These are phyloP conservation scores for Hafferia zeledoni DNA, from an alignment of 2,797 vertebrate species.

Conservation along the genomic window DNA sequence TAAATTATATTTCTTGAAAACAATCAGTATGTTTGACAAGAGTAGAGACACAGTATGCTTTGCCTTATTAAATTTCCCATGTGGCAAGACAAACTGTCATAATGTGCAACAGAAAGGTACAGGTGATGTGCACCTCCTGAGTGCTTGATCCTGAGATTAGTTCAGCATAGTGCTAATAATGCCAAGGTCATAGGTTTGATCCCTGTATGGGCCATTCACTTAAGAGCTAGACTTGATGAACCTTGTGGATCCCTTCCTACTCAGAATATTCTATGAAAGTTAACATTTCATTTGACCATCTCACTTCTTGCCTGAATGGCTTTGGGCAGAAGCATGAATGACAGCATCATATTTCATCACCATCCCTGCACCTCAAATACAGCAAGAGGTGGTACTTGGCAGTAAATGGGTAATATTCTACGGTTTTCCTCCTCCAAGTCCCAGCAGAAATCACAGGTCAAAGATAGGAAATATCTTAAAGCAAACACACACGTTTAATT, in stretches of 20 bases:
- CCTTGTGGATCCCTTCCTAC: neutral
- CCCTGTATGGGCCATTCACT: neutral
- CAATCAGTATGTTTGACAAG: neutral
- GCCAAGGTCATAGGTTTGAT: neutral
- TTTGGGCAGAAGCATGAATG: neutral
- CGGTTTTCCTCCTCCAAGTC: neutral
- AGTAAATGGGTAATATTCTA: neutral
- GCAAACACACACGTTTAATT: neutral
- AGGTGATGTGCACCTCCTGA: neutral
- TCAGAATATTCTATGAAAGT: neutral
- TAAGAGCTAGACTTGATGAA: neutral
- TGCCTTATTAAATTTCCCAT: neutral
- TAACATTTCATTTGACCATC: neutral
- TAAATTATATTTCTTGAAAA: neutral
- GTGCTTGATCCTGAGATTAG: neutral
- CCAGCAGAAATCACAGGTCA: neutral
- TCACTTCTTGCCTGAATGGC: neutral
- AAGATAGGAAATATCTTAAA: neutral
- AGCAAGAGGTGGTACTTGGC: fast-evolving
- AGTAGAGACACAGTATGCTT: neutral
- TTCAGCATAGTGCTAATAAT: neutral
- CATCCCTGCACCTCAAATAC: neutral
- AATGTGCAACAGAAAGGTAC: neutral
- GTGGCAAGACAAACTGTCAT: neutral
- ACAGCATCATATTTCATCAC: neutral